Evolutionary conservation across 2,113 vertebrate species (phyloP), one percentile per base, ranked within the genome.

Genomic region (Sphyrna mokarran): DNA sequence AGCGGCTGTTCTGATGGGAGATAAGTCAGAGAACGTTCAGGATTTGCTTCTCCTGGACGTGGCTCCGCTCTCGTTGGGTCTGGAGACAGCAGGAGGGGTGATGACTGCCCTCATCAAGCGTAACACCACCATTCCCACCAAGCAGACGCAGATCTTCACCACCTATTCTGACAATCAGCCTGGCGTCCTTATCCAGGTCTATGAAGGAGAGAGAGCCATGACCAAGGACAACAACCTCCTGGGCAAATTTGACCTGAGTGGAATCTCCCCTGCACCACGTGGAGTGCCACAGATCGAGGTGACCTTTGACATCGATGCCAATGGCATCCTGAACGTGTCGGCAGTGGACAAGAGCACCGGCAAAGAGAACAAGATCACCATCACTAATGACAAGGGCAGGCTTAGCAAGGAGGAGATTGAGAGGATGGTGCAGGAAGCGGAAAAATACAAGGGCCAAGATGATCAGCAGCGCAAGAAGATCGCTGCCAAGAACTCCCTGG

Each of bases 191-290:
- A 97, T 98, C 95, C 98, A 98, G 96, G 98, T 98, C 10, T 98
- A 98, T 0, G 98, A 98, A 83, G 98, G 98, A 0, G 98, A 98
- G 96, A 96, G 98, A 7, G 97, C 98, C 86, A 98, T 98, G 98
- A 98, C 98, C 0, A 98, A 98, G 96, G 98, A 98, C 97, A 98
- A 98, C 97, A 98, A 98, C 96, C 97, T 98, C 95, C 96, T 98
- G 96, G 98, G 98, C 96, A 98, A 98, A 96, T 98, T 98, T 96
- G 98, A 98, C 95, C 97, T 98, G 8, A 98, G 97, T 0, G 98
- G 97, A 72, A 98, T 98, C 33, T 97, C 98, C 23, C 98, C 98
- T 0, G 98, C 98, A 0, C 98, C 98, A 61, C 97, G 98, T 3
- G 98, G 98, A 3, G 97, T 98, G 18, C 98, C 98, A 0, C 98